Evolutionary conservation across 2,888 invertebrate genomes (phyloP), one percentile per base, ranked within the genome.

Genomic region (Temnothorax ravouxi): DNA sequence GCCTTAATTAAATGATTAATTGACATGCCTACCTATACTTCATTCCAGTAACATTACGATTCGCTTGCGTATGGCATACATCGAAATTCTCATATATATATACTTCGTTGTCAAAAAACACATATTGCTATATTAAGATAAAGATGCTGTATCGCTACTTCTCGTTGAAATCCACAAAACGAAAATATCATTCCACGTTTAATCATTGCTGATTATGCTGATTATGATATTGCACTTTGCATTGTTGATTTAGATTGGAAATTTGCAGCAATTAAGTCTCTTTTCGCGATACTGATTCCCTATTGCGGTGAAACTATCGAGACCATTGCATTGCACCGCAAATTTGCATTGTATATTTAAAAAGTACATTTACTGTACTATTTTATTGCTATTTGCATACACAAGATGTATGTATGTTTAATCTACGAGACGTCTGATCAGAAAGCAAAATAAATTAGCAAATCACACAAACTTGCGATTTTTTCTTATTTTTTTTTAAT

Each of bases 1-100:
- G 81, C 21, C 62, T 25, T 71, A 72, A 59, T 34, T 56, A 71
- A 56, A 59, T 34, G 21, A 75, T 75, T 76, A 75, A 72, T 74
- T 52, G 62, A 62, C 74, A 62, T 52, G 61, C n/a, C 56, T 61
- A 61, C 52, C 52, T 81, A 54, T n/a, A 75, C 25, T 81, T 47
- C 62, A 41, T 21, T 81, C 15, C 41, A 62, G 15, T 54, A 76
- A 62, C 9, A 21, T 76, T 76, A 76, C 34, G 13, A 1, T 72
- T 13, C 25, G 8, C 25, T 72, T 72, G 72, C 59, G 47, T 80
- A 72, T 80, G 72, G 72, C 79, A 59, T 80, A 47, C 13, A 38
- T 80, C 34, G 41, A 69, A 77, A 77, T 54, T 77, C 38, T 11
- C 18, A 44, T 21, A 13, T 67, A 15, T 34, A 34, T 34, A 34